Base-by-base conservation (phyloP, 2,888 invertebrate genomes). In the Drosophila macrospina region DNA sequence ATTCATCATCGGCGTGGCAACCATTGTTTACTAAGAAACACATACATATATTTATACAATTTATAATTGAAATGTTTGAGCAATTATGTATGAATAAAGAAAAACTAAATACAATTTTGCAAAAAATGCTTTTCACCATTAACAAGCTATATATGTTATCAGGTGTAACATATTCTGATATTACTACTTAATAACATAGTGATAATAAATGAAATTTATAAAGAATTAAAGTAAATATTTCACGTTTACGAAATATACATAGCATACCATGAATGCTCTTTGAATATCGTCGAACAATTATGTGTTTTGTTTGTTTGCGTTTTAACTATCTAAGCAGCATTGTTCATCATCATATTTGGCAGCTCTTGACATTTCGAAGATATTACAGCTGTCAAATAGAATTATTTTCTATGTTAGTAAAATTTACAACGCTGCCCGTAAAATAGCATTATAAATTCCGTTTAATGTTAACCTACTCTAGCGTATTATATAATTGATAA, bases 401-500 rank as follows among this genome's bases (percentile, higher is more conserved):
- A 56, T 39, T 13, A 37, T 79, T 74, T 64, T 56, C 51, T 60
- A 61, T 68, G 50, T 63, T 51, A 57, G 48, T 37, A 50, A 44
- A 45, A 47, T 45, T 55, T 47, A 64, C 16, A 65, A 67, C 60
- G 62, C 72, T 62, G 86, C 70, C 65, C 62, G 65, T 74, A 65
- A 75, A 72, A 69, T 62, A 74, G 71, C 48, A 59, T 57, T 50
- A 41, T 47, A 55, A 47, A 51, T 52, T 66, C 54, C 44, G 68
- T 64, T 71, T 77, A 63, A 68, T 67, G 60, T 74, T 67, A 73
- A 56, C 72, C 85, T 82, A 79, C 34, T 61, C 74, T 85, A 85
- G 59, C 62, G 59, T 47, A 74, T 69, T 77, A 69, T 65, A 79
- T 81, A 82, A 77, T 80, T 79, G 79, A 81, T 79, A 85, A 85